Evolutionary conservation across 2,797 vertebrate species (phyloP).

Genomic region (Aythya fuligula): DNA sequence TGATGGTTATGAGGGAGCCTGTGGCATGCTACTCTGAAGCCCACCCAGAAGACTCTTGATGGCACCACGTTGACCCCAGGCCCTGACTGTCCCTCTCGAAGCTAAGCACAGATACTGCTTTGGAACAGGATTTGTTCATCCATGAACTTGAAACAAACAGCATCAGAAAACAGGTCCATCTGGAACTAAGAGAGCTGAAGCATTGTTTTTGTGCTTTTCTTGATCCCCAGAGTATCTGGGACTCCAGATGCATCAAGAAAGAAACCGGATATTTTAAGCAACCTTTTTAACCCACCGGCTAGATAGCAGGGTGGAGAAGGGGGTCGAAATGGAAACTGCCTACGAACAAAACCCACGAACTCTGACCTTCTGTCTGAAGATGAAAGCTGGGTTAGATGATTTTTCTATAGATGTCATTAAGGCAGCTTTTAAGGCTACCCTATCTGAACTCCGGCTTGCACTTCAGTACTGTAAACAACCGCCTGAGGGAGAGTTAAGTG

Average conservation of each 20-base stretch:
- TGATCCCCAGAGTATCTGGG: not conserved
- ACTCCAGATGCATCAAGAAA: slow-evolving; percentile 15
- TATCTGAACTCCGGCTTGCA: slow-evolving; percentile 34
- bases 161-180: not conserved
- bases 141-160: not conserved
- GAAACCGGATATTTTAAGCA: slow-evolving; percentile 16
- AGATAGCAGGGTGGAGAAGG: not conserved
- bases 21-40: not conserved
- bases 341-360: slow-evolving; percentile 23
- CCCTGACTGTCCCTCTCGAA: not conserved
- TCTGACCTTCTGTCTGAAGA: slow-evolving; percentile 52
- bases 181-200: not conserved
- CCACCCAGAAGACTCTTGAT: not conserved
- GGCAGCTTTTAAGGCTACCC: slow-evolving; percentile 60
- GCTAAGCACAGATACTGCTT: not conserved
- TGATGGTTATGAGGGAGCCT: not conserved
- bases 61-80: not conserved
- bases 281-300: slow-evolving; percentile 13
- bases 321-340: not conserved
- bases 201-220: not conserved
- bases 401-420: slow-evolving; percentile 54
- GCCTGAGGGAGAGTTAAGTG: slow-evolving; percentile 24
- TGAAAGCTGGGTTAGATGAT: slow-evolving; percentile 45
- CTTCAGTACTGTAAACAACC: slow-evolving; percentile 26
- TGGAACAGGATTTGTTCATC: not conserved